These are phyloP conservation scores for Cossypha dichroa DNA, from an alignment of 2,797 vertebrate genomes.

Conservation along the genomic window DNA sequence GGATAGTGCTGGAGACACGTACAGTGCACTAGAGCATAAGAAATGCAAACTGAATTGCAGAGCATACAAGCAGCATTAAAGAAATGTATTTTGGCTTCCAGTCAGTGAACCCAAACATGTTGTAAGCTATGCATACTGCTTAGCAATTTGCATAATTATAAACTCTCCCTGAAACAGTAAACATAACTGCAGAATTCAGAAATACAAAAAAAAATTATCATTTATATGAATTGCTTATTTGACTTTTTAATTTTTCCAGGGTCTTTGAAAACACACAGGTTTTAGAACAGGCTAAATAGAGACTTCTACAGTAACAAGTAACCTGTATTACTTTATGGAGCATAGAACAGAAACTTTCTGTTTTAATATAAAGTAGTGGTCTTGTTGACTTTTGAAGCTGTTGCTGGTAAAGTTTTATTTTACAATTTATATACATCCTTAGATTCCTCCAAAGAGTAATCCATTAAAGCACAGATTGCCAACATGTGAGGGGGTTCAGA, in stretches of 20 bases:
- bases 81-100: conserved; percentile 48
- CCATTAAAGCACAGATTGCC: neutral
- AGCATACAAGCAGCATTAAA: neutral
- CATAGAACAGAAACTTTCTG: neutral
- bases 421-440: neutral
- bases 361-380: neutral
- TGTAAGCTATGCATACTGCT: conserved; percentile 65
- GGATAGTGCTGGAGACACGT: conserved; percentile 1
- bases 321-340: neutral
- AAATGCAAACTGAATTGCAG: neutral
- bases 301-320: neutral
- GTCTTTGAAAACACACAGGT: conserved; percentile 29
- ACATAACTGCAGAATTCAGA: conserved; percentile 62
- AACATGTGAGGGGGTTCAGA: neutral
- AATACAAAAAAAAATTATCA: conserved; percentile 36
- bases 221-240: conserved; percentile 66
- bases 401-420: conserved; percentile 27
- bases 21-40: neutral
- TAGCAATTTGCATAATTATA: conserved; percentile 77
- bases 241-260: conserved; percentile 66
- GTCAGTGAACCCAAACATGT: conserved; percentile 66
- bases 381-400: neutral
- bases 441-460: neutral
- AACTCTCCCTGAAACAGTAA: conserved; percentile 72
- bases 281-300: neutral